Evolutionary conservation across 2,797 vertebrate species (phyloP).

Genomic region (Craterocephalus amniculus): DNA sequence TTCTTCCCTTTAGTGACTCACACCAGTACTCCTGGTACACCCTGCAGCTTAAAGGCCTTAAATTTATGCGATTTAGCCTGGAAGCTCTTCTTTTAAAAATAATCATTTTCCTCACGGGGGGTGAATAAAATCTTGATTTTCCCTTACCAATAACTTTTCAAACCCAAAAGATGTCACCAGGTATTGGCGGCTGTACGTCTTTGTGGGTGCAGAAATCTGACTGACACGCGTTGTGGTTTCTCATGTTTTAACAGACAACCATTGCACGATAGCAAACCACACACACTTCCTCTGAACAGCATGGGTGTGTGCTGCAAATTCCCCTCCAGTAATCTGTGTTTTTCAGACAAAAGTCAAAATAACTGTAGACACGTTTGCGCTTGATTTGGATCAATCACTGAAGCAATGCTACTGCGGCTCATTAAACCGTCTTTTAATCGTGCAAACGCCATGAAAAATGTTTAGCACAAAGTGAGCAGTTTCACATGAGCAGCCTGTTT

Average conservation of each 20-base stretch:
- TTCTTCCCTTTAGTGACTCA: conserved; percentile 31
- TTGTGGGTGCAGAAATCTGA: conserved; percentile 1
- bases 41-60: conserved; percentile 1
- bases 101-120: not conserved
- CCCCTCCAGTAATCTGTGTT: not conserved
- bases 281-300: conserved; percentile 30
- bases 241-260: conserved; percentile 23
- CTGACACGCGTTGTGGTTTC: conserved; percentile 51
- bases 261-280: conserved; percentile 37
- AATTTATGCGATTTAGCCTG: not conserved
- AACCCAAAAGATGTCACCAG: not conserved
- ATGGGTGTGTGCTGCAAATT: not conserved
- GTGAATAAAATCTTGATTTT: conserved; percentile 11
- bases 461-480: conserved; percentile 39
- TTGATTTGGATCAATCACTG: conserved; percentile 17
- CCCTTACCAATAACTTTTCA: not conserved
- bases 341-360: conserved; percentile 25
- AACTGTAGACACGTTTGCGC: not conserved
- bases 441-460: conserved; percentile 20
- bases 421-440: conserved; percentile 24
- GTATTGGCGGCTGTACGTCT: not conserved
- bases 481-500: conserved; percentile 45
- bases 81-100: conserved; percentile 4
- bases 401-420: conserved; percentile 6
- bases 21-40: not conserved